Conservation (phyloP, 2,113 vertebrate species). For the Panthera uncia region DNA sequence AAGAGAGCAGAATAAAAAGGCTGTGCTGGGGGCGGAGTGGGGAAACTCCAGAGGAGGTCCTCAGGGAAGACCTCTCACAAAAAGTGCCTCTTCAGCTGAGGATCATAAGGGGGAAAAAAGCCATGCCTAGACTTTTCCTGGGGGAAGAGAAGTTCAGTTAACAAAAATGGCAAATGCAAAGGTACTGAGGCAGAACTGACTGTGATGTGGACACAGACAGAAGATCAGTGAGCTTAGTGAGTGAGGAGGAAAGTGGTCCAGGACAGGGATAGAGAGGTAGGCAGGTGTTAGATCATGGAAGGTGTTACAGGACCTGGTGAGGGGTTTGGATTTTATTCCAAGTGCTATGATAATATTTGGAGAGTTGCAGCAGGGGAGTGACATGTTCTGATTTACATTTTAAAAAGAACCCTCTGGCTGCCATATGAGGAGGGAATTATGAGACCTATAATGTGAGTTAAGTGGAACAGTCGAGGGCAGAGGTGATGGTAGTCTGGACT, state of each 20-base stretch:
- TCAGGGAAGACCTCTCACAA: background rate
- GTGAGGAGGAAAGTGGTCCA: background rate
- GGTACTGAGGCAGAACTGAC: background rate
- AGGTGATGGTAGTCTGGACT: background rate
- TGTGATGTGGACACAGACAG: background rate
- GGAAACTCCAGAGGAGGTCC: background rate
- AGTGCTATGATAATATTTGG: background rate
- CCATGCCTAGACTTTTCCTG: background rate
- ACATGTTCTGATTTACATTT: slow-evolving; percentile 30
- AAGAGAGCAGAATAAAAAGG: background rate
- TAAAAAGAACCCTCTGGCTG: slow-evolving; percentile 30
- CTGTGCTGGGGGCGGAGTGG: no score
- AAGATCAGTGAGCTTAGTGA: background rate
- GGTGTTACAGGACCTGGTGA: background rate
- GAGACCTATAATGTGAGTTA: background rate
- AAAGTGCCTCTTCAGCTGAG: background rate
- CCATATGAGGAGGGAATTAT: background rate
- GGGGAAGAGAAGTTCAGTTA: background rate
- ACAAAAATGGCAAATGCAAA: background rate
- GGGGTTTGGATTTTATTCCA: background rate
- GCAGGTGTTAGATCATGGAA: background rate
- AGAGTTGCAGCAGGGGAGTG: background rate
- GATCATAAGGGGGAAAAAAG: background rate
- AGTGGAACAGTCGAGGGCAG: background rate
- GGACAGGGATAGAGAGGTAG: background rate